Evolutionary conservation across 2,797 vertebrate genomes (phyloP), one percentile per base, ranked within the genome.

Genomic region (Dryobates pubescens): DNA sequence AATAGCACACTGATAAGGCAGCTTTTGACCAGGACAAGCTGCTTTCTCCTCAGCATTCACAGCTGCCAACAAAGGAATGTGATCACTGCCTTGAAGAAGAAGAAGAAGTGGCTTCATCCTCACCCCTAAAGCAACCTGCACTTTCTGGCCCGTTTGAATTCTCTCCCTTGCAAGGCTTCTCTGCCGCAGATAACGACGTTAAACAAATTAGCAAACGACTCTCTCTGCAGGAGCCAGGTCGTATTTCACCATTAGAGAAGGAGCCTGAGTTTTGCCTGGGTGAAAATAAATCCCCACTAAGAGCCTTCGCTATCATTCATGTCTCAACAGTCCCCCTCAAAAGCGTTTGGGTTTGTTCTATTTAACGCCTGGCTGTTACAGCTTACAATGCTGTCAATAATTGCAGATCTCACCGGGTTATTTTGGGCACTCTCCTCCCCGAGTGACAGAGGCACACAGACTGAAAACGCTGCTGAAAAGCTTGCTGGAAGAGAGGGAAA

Each of bases 121-220:
- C 16, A 71, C 15, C 82, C 79, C 36, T 2, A 4, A 53, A 89
- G 79, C 72, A 89, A 86, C 47, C 45, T 24, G 30, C 32, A n/a
- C 54, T 78, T 93, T 43, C 24, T 91, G 72, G 84, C 86, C 54
- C 62, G 56, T 83, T 75, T 45, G 64, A 87, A 78, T 80, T 83
- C 41, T 72, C 91, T 86, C 64, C 72, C 88, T 90, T 86, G 57
- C n/a, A 86, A 95, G 45, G 67, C 69, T 72, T 67, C 84, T 73
- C 89, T 78, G 78, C 80, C 80, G 58, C 45, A 84, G 87, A 88
- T 67, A 95, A 70, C 72, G 62, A 78, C 0, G 9, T 89, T 96
- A 95, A 97, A 94, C 95, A 95, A 96, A 94, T 93, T 87, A 96
- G 91, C 76, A 92, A 86, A 96, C 89, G 82, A 90, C 77, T 93